phyloP scores from a whole-genome alignment of 2,797 vertebrate genomes.

The Halcyon smyrnensis region DNA sequence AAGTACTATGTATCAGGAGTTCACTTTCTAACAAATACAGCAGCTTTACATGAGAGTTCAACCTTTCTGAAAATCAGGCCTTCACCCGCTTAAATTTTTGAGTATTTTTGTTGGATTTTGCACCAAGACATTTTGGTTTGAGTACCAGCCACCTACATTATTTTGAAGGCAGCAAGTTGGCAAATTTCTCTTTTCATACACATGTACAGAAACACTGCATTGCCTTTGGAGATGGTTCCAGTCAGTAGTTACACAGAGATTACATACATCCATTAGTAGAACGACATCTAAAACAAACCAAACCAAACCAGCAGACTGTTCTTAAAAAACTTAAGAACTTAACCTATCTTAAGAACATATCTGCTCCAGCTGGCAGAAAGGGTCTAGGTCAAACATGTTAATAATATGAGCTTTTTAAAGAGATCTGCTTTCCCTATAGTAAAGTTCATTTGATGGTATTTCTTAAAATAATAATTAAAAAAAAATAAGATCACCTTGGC shows the following conservation, averaged over 20 bases:
- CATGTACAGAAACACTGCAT: background rate
- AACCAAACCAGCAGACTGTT: background rate
- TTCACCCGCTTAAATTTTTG: background rate
- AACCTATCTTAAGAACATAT: background rate
- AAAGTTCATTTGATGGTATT: background rate
- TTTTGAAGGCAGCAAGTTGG: background rate
- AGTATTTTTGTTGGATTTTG: background rate
- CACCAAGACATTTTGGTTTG: background rate
- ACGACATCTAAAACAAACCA: background rate
- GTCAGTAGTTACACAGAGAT: background rate
- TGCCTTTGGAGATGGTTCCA: background rate
- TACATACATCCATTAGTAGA: background rate
- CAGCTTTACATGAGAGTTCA: background rate
- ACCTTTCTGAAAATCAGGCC: background rate
- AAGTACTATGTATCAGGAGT: background rate
- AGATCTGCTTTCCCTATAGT: background rate
- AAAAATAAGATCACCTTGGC: background rate
- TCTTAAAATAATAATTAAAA: background rate
- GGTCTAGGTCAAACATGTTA: background rate
- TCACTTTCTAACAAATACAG: background rate
- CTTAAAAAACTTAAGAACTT: background rate
- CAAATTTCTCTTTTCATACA: background rate
- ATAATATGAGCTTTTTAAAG: background rate
- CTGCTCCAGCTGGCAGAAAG: background rate
- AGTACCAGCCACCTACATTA: background rate